Percentiles rank a stretch among this genome's conserved stretches.
Conservation (phyloP, 2,797 vertebrate genomes). For the Premnoplex brunnescens region DNA sequence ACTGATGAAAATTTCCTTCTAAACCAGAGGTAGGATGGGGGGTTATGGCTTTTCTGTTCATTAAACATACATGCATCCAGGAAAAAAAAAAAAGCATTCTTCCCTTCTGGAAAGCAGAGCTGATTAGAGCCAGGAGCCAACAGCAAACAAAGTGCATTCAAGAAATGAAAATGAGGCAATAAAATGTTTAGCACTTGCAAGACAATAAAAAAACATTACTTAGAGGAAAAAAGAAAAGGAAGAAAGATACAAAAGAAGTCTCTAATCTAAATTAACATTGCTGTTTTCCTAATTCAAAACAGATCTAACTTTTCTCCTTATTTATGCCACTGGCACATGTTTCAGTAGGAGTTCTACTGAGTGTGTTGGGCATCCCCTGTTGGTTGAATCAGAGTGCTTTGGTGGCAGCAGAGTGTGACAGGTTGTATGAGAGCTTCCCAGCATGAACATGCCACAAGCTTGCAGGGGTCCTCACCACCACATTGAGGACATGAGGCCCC, state of each 20-base stretch:
- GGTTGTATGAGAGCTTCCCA: background rate
- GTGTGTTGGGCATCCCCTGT: background rate
- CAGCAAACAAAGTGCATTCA: background rate
- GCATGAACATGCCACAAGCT: background rate
- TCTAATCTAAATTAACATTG: background rate
- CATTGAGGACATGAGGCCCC: background rate
- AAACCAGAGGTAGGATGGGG: background rate
- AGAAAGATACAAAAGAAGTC: background rate
- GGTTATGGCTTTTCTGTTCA: background rate
- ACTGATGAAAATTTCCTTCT: slow-evolving; percentile 22
- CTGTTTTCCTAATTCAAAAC: background rate
- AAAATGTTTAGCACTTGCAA: slow-evolving; percentile 45
- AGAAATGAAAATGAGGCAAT: slow-evolving; percentile 35
- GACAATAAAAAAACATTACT: slow-evolving; percentile 9
- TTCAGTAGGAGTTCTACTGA: background rate
- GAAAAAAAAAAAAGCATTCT: background rate
- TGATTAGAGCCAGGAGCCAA: background rate
- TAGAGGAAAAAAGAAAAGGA: background rate
- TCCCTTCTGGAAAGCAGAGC: slow-evolving; percentile 19
- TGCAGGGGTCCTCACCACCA: background rate
- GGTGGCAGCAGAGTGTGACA: background rate
- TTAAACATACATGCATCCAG: background rate
- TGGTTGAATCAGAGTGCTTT: background rate
- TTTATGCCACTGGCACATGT: background rate
- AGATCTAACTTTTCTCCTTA: background rate